phyloP scores from a whole-genome alignment of 2,113 vertebrate species.

The Xiphorhynchus elegans region DNA sequence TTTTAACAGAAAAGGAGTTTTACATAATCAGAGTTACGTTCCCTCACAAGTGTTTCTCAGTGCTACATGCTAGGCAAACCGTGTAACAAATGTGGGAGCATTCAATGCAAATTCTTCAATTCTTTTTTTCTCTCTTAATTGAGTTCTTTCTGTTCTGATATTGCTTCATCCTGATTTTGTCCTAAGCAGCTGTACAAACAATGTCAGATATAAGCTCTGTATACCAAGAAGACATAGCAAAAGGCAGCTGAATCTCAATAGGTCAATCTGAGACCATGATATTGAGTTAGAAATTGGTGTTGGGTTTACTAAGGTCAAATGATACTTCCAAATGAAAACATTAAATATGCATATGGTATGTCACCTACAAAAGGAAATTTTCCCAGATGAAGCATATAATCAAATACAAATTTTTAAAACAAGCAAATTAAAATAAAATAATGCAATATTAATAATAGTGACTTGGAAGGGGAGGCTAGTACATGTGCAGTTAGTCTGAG shows the following conservation, averaged over 20 bases:
- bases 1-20: background rate
- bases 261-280: background rate
- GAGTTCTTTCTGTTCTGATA: background rate
- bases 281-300: background rate
- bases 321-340: background rate
- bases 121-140: background rate
- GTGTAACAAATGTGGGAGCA: background rate
- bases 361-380: background rate
- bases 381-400: background rate
- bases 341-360: background rate
- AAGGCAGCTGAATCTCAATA: background rate
- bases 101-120: background rate
- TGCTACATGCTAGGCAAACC: background rate
- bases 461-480: background rate
- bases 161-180: background rate
- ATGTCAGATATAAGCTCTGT: background rate
- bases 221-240: background rate
- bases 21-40: background rate
- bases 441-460: background rate
- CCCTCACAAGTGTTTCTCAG: background rate
- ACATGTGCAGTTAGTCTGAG: background rate
- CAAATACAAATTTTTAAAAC: background rate
- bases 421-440: background rate
- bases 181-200: background rate
- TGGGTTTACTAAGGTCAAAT: background rate